These are phyloP conservation scores for Pontoporia blainvillei DNA, from an alignment of 2,113 vertebrate species.

Conservation along the genomic window DNA sequence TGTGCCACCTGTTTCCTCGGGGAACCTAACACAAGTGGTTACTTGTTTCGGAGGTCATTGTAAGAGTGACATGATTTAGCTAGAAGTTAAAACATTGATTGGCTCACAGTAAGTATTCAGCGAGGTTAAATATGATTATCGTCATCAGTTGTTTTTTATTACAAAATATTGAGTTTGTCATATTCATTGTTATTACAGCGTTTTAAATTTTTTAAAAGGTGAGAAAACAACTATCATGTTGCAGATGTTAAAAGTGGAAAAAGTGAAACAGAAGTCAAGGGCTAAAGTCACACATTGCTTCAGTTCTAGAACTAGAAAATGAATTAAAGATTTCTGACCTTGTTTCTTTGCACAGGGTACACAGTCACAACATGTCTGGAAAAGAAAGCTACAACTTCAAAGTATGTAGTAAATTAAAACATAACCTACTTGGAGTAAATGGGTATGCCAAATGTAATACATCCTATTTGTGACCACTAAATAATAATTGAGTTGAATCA, in stretches of 20 bases:
- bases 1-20: neutral
- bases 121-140: neutral
- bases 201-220: neutral
- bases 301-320: neutral
- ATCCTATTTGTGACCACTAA: neutral
- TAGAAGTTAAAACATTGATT: neutral
- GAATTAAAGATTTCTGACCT: neutral
- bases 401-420: slow-evolving; percentile 22
- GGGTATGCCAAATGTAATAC: neutral
- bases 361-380: neutral
- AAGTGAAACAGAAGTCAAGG: neutral
- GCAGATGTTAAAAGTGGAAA: neutral
- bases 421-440: neutral
- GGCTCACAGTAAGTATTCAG: neutral
- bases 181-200: neutral
- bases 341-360: neutral
- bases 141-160: neutral
- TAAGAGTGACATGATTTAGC: neutral
- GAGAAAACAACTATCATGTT: neutral
- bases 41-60: neutral
- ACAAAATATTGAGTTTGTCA: neutral
- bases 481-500: neutral
- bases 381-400: neutral
- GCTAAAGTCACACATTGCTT: neutral
- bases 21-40: neutral